phyloP scores from a whole-genome alignment of 2,888 invertebrate species.

The Frankliniella intonsa region DNA sequence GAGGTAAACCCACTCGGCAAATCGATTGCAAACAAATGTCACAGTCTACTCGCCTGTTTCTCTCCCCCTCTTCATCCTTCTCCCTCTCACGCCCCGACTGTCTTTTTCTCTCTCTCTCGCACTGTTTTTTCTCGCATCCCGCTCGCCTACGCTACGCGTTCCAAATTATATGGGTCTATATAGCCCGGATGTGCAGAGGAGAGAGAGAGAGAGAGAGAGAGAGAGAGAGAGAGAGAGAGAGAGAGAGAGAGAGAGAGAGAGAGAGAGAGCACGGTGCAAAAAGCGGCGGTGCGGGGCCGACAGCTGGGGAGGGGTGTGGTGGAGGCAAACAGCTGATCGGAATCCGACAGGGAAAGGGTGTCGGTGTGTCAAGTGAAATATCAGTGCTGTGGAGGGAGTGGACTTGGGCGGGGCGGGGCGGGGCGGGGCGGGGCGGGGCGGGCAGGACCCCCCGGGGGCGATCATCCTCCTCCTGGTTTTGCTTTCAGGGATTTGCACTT shows the following conservation, averaged over 20 bases:
- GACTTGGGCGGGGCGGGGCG: background rate
- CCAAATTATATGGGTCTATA: background rate
- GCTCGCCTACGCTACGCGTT: background rate
- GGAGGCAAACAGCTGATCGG: background rate
- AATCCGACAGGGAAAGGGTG: slow-evolving; percentile 21
- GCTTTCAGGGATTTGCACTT: slow-evolving; percentile 26
- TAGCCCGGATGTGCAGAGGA: background rate
- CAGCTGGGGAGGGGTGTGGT: background rate
- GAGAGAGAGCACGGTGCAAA: background rate
- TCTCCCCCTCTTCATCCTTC: background rate
- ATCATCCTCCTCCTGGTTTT: background rate
- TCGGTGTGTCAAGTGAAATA: slow-evolving; percentile 15
- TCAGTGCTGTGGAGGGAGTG: background rate
- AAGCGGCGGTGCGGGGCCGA: background rate
- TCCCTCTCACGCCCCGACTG: no score
- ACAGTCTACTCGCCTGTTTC: background rate
- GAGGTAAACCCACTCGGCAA: background rate
- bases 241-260: background rate
- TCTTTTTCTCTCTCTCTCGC: background rate
- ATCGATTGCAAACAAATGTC: slow-evolving; percentile 7
- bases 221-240: background rate
- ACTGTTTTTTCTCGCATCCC: background rate
- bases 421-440: background rate
- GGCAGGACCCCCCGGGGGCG: background rate
- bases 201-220: background rate